Evolutionary conservation across 2,113 vertebrate genomes (phyloP), one percentile per base, ranked within the genome.

Genomic region (Menidia beryllina): DNA sequence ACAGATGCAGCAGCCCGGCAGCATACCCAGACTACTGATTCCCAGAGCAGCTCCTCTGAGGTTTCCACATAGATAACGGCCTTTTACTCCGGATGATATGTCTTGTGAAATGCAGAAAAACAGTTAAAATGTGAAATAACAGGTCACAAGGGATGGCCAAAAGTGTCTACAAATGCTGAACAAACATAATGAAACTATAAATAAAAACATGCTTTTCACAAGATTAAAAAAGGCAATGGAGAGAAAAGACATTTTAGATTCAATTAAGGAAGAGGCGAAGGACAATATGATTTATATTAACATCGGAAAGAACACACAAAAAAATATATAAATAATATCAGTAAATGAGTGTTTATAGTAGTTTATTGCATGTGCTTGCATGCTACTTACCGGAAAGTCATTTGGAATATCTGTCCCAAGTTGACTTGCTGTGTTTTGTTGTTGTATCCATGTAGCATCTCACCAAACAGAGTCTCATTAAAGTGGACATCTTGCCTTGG

Each of bases 391-490:
- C 98, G 93, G 91, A 99, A 99, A 15, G 95, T 98, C 97, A 99
- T 98, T 90, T 98, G 97, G 92, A 99, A 98, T 77, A 99, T 96
- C 87, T 97, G 96, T 17, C 97, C 97, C 86, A 97, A 94, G 91
- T 97, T 97, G 87, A 96, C 95, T 7, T 96, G 95, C 85, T 97
- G 96, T 36, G 85, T 97, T 87, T 96, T 95, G 92, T 99, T 99
- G 94, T 96, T 96, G 72, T 97, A 98, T 54, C 98, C 98, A 0
- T 95, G 98, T 34, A 99, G 93, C 96, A 99, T 99, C 89, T 99
- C 97, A 56, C 95, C 95, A 75, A 99, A 99, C 75, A 99, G 95
- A 1, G 97, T 98, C 84, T 96, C 93, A 0, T 99, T 99, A 93
- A 98, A 98, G 89, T 93, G 96, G 60, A 92, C 93, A 61, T 95